Conservation (phyloP, 2,797 vertebrate genomes). For the Pogonophryne albipinna region DNA sequence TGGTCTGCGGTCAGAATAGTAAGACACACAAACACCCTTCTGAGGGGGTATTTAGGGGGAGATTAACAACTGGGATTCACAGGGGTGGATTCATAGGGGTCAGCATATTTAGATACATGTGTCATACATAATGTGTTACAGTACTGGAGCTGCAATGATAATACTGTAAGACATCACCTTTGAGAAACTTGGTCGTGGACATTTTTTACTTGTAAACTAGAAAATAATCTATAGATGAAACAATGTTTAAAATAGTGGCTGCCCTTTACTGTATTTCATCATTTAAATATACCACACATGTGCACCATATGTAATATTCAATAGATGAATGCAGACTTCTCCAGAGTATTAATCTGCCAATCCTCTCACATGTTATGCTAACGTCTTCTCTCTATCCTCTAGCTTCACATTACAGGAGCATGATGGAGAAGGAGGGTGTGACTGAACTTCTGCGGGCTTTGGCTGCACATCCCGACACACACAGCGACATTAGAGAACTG, state of each 20-base stretch:
- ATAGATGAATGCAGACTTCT: neutral
- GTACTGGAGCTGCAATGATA: neutral
- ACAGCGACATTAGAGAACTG: conserved; percentile 88
- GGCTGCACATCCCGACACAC: conserved; percentile 87
- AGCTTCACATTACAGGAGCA: conserved; percentile 91
- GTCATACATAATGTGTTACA: neutral
- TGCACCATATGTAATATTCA: neutral
- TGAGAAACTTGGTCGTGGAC: too few relatives aligned
- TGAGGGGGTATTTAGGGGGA: neutral
- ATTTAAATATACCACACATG: neutral
- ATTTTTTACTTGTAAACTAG: neutral
- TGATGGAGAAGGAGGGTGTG: conserved; percentile 92
- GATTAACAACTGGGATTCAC: neutral
- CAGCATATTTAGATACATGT: conserved; percentile 6
- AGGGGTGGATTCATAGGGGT: neutral
- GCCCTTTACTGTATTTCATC: neutral
- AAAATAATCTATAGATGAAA: neutral
- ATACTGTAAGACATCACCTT: too few relatives aligned
- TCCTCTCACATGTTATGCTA: conserved; percentile 16
- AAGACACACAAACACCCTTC: conserved; percentile 61
- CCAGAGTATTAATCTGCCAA: conserved; percentile 10
- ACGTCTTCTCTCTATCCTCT: conserved; percentile 42
- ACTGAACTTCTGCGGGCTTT: conserved; percentile 89
- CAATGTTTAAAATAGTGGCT: neutral
- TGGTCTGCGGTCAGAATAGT: conserved; percentile 95